These are phyloP conservation scores for Spondyliosoma cantharus DNA, from an alignment of 2,797 vertebrate genomes.

Conservation along the genomic window DNA sequence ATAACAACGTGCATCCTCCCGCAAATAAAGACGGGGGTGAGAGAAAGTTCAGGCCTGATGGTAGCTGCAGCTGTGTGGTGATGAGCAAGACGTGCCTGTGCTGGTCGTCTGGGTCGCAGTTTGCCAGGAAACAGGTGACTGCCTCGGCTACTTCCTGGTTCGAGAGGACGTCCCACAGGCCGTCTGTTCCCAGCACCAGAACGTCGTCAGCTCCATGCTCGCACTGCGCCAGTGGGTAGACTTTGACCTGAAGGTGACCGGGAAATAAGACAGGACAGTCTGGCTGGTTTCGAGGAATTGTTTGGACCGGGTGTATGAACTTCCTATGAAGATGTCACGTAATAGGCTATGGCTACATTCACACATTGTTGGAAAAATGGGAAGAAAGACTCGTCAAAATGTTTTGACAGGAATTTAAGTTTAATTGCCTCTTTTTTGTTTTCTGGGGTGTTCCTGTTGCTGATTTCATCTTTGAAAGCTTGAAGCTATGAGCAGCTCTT, in stretches of 20 bases:
- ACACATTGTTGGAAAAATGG: not conserved
- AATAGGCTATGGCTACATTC: not conserved
- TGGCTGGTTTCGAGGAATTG: slow-evolving; percentile 14
- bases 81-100: slow-evolving; percentile 87
- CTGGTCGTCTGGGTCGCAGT: slow-evolving; percentile 96
- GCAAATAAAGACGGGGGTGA: slow-evolving; percentile 51
- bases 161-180: slow-evolving; percentile 97
- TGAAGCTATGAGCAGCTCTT: too few relatives aligned
- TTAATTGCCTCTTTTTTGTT: too few relatives aligned
- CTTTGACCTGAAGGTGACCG: slow-evolving; percentile 85
- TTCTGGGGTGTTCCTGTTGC: not conserved
- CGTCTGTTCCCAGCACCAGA: slow-evolving; percentile 94
- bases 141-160: slow-evolving; percentile 96
- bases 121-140: slow-evolving; percentile 93
- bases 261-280: not conserved
- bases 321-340: not conserved
- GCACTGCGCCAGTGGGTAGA: slow-evolving; percentile 89
- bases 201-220: slow-evolving; percentile 94
- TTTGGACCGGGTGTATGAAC: not conserved
- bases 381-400: too few relatives aligned
- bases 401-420: too few relatives aligned
- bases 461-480: too few relatives aligned
- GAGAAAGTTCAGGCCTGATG: slow-evolving; percentile 63
- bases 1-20: slow-evolving; percentile 36
- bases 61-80: slow-evolving; percentile 36